Evolutionary conservation across 2,113 vertebrate genomes (phyloP).

Genomic region (Saiga tatarica): DNA sequence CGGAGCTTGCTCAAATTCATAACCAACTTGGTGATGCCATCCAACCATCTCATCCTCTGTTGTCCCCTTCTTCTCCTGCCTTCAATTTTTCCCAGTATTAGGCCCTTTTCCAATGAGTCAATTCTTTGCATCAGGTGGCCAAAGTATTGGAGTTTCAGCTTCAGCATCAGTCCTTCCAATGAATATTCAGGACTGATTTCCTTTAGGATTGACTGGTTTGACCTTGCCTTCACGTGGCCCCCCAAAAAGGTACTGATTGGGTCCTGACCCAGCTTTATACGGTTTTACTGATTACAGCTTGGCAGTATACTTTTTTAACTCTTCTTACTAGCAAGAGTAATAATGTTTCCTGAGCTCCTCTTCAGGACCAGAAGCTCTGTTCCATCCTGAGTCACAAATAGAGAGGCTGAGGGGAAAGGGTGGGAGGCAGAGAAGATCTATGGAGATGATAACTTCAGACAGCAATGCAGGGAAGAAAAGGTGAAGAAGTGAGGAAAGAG

Average conservation of each 20-base stretch:
- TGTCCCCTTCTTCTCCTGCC: neutral
- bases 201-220: neutral
- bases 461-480: neutral
- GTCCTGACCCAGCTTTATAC: neutral
- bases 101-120: neutral
- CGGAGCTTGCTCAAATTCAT: neutral
- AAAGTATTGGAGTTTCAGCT: neutral
- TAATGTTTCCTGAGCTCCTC: neutral
- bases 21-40: neutral
- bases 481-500: neutral
- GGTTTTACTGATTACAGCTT: neutral
- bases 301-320: neutral
- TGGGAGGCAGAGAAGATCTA: neutral
- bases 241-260: neutral
- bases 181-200: neutral
- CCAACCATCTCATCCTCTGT: neutral
- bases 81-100: neutral
- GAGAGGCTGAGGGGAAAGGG: neutral
- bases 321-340: neutral
- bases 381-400: neutral
- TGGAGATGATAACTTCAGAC: neutral
- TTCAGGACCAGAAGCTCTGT: neutral
- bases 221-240: neutral
- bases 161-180: neutral
- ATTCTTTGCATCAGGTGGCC: neutral